Base-by-base conservation (phyloP, 2,113 vertebrate species). In the Sapayoa aenigma region DNA sequence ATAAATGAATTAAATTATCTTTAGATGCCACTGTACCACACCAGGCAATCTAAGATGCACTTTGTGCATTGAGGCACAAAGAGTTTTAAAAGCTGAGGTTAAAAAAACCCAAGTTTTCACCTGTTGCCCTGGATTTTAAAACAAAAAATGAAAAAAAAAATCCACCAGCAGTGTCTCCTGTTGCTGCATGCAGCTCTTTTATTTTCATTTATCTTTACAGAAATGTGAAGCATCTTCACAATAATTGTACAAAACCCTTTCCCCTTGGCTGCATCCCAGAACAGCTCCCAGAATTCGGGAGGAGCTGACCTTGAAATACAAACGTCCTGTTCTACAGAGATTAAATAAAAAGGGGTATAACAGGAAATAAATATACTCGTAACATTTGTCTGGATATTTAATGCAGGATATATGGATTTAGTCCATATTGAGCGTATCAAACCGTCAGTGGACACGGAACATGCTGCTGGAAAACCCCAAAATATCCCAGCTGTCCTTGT, bases 181-280 rank as follows among this genome's bases (percentile, higher is more conserved):
- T 95, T 97, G 98, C 98, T 98, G 98, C 98, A 98, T 98, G 99
- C 98, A 98, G 98, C 97, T 83, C 97, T 93, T 98, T 98, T 98
- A 98, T 99, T 99, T 84, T 81, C 97, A 16, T 67, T 84, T 77
- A 46, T 98, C 98, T 98, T 94, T 96, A 97, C 98, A 98, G 95
- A 95, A 93, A 96, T 19, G 87, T 97, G 97, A 98, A 98, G 97
- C 96, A 85, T 95, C 97, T 97, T 96, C 93, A 95, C 97, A 96
- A 93, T 95, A 69, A 97, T 97, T 89, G 98, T 98, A 98, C 98
- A 98, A 98, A 98, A 58, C 6, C 84, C 18, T 93, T 90, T 87
- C 90, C 87, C 89, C 71, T 66, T 41, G 79, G 94, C 66, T 75
- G 65, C 58, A 2, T 31, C 96, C 97, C 95, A 78, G 78, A 80